phyloP scores from a whole-genome alignment of 2,113 vertebrate genomes.

The Brachyistius frenatus region DNA sequence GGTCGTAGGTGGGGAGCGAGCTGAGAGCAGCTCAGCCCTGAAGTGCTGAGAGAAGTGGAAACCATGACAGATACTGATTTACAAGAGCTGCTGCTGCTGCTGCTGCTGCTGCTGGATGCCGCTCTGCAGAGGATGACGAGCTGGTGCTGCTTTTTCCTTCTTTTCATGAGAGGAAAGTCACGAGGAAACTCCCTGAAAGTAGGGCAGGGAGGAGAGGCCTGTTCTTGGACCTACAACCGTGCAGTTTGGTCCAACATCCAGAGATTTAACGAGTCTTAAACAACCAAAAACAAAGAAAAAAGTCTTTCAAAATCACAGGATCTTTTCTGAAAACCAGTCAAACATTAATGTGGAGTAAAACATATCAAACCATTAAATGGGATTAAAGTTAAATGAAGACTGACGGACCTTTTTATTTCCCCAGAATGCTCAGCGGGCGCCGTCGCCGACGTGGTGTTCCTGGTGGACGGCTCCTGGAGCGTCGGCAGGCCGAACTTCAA shows the following conservation, averaged over 20 bases:
- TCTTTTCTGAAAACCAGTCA: too few species aligned
- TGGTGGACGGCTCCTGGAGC: conserved; percentile 95
- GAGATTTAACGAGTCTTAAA: too few species aligned
- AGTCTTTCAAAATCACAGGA: too few species aligned
- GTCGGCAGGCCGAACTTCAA: conserved; percentile 92
- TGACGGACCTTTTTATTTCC: conserved; percentile 41
- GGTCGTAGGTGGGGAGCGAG: conserved; percentile 21
- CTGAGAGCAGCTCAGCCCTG: conserved; percentile 51
- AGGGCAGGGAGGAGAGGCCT: neutral
- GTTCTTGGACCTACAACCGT: neutral
- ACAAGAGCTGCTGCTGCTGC: conserved; percentile 70
- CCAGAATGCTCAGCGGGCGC: conserved; percentile 90
- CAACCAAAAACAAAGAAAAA: too few species aligned
- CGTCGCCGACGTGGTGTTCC: conserved; percentile 90
- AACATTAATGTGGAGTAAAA: too few species aligned
- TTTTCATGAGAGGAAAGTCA: conserved; percentile 46
- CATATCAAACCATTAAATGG: too few species aligned
- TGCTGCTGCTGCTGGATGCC: conserved; percentile 47
- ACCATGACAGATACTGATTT: conserved; percentile 77
- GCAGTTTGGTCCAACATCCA: neutral
- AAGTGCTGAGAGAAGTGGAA: conserved; percentile 77
- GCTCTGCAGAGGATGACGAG: conserved; percentile 30
- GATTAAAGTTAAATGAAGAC: too few species aligned
- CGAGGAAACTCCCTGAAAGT: conserved; percentile 34
- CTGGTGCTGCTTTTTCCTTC: conserved; percentile 36